Base-by-base conservation (phyloP, 1,140 invertebrate genomes). In the Monochamus saltuarius region DNA sequence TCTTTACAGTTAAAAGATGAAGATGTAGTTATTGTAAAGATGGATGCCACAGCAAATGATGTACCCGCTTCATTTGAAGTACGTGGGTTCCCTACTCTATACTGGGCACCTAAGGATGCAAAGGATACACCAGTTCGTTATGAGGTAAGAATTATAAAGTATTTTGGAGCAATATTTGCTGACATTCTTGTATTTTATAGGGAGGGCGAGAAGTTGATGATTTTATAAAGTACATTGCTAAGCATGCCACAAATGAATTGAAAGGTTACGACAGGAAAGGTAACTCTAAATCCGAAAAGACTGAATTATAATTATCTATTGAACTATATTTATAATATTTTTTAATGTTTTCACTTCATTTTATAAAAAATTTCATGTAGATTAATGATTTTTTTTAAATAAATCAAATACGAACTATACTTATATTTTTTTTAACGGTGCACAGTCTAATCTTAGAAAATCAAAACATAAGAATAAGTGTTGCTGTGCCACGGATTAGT, bases 21-120 rank as follows among this genome's bases (percentile, higher is more conserved):
- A 78, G 85, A 93, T 61, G 86, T 99, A 11, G 87, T 85, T 49
- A 97, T 99, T 75, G 92, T 97, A 0, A 99, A 99, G 77, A 93
- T 99, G 80, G 97, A 99, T 78, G 97, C 97, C 22, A 98, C 97
- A 1, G 94, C 94, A 43, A 99, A 99, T 79, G 97, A 99, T 83
- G 96, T 98, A 62, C 94, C 95, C 59, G 77, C 87, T n/a, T 76
- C 81, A 58, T 99, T 88, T 78, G 92, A 98, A 71, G 97, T 99
- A 11, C 84, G 86, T 66, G 97, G 97, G 16, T 99, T 98, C 87
- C 98, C 98, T 36, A 99, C 98, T 1, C 83, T 99, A 34, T 99
- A 85, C 82, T 99, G 95, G 94, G 84, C 89, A 51, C 90, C 96
- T 2, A 97, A 94, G 74, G 85, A 92, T 71, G 78, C 79, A 14